Conservation (phyloP, 53 echinoderm and acorn worm genomes). For the Pentamera pediparva region DNA sequence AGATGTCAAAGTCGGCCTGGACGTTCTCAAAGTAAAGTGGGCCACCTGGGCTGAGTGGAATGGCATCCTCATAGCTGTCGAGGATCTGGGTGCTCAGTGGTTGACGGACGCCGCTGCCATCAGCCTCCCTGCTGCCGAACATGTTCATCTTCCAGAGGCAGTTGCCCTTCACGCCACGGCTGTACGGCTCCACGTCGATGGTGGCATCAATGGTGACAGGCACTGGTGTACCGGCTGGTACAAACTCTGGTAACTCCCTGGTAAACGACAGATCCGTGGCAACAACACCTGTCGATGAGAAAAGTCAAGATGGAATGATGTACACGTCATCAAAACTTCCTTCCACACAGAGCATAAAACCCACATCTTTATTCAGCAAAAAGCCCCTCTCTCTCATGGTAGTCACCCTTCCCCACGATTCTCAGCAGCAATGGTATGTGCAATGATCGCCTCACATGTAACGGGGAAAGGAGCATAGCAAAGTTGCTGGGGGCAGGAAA, state of each 20-base stretch:
- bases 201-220: slow-evolving; percentile 57
- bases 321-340: not conserved
- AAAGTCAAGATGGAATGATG: not conserved
- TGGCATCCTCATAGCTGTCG: slow-evolving; percentile 57
- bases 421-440: too few species aligned
- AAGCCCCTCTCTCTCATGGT: too few species aligned
- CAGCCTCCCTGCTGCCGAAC: slow-evolving; percentile 58
- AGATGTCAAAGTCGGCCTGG: slow-evolving; percentile 52
- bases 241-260: slow-evolving; percentile 44
- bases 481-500: too few species aligned
- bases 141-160: slow-evolving; percentile 79
- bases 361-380: not conserved
- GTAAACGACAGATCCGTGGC: slow-evolving; percentile 58
- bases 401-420: too few species aligned
- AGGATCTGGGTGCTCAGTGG: slow-evolving; percentile 58
- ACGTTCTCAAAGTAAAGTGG: slow-evolving; percentile 60
- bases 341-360: not conserved
- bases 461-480: too few species aligned
- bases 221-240: slow-evolving; percentile 54
- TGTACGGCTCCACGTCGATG: slow-evolving; percentile 55
- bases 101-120: slow-evolving; percentile 53
- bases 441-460: too few species aligned
- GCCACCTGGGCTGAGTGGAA: slow-evolving; percentile 54
- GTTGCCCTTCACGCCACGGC: slow-evolving; percentile 56
- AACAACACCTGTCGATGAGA: slow-evolving; percentile 40